A percentile compares a stretch with the other conserved stretches of the same genome.
phyloP scores from a whole-genome alignment of 2,888 invertebrate genomes.

The Phalangium opilio region DNA sequence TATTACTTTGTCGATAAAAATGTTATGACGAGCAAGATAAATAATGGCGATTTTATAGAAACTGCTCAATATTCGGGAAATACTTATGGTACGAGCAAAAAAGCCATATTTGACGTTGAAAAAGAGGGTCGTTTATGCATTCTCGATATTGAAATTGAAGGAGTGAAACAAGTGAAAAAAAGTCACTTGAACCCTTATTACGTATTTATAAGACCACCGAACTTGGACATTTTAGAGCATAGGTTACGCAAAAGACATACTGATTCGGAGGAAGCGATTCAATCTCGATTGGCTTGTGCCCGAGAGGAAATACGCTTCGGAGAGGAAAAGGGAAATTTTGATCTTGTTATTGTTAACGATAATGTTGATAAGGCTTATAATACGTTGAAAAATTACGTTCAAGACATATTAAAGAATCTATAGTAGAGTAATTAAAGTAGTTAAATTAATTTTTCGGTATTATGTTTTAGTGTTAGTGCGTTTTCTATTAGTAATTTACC shows the following conservation, averaged over 20 bases:
- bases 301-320: slow-evolving; percentile 25
- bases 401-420: no score
- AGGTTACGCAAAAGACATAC: neutral
- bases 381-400: slow-evolving; percentile 36
- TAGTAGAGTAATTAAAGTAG: no score
- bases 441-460: no score
- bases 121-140: slow-evolving; percentile 73
- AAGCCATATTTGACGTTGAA: slow-evolving; percentile 38
- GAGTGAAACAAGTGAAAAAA: slow-evolving; percentile 70
- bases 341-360: slow-evolving; percentile 65
- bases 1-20: slow-evolving; percentile 69
- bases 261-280: neutral
- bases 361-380: slow-evolving; percentile 61
- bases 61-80: slow-evolving; percentile 83
- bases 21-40: slow-evolving; percentile 60
- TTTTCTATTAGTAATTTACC: no score
- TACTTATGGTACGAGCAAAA: slow-evolving; percentile 73
- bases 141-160: slow-evolving; percentile 85
- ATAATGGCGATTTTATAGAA: slow-evolving; percentile 75
- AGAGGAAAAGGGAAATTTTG: slow-evolving; percentile 56
- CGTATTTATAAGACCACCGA: slow-evolving; percentile 79
- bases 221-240: slow-evolving; percentile 22
- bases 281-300: neutral
- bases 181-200: slow-evolving; percentile 61
- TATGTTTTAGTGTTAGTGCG: no score